Conservation (phyloP, 1,140 invertebrate species). For the Aphaenogaster ashmeadi region DNA sequence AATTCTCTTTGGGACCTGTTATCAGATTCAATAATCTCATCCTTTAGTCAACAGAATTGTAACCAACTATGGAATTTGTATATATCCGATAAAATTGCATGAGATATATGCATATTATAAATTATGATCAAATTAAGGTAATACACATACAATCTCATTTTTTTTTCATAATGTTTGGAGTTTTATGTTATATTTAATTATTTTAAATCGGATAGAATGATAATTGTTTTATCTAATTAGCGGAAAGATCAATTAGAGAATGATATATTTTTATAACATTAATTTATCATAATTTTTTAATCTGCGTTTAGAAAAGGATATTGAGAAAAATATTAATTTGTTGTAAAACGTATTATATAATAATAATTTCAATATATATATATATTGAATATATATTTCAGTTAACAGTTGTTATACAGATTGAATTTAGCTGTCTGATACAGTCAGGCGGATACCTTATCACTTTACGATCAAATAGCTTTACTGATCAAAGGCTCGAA, state of each 20-base stretch:
- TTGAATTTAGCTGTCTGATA: neutral
- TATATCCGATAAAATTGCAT: neutral
- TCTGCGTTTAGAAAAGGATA: neutral
- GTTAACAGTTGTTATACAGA: conserved; percentile 20
- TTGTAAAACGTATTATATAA: neutral
- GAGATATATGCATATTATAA: neutral
- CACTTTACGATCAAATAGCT: conserved; percentile 62
- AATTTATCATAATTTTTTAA: neutral
- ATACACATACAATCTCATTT: neutral
- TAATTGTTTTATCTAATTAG: neutral
- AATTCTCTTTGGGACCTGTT: conserved; percentile 50
- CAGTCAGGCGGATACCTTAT: conserved; percentile 37
- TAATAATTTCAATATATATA: neutral
- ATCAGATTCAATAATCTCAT: conserved; percentile 42
- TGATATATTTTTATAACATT: neutral
- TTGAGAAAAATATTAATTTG: neutral
- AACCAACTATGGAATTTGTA: conserved; percentile 8
- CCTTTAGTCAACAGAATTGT: conserved; percentile 30
- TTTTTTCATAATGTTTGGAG: neutral
- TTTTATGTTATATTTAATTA: neutral
- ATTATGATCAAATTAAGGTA: neutral
- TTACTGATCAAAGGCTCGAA: conserved; percentile 61
- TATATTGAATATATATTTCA: neutral
- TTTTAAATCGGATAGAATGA: neutral
- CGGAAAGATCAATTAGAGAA: neutral